These are phyloP conservation scores for Brachionus asplanchnoidis DNA, from an alignment of 1,140 invertebrate species.

Conservation along the genomic window DNA sequence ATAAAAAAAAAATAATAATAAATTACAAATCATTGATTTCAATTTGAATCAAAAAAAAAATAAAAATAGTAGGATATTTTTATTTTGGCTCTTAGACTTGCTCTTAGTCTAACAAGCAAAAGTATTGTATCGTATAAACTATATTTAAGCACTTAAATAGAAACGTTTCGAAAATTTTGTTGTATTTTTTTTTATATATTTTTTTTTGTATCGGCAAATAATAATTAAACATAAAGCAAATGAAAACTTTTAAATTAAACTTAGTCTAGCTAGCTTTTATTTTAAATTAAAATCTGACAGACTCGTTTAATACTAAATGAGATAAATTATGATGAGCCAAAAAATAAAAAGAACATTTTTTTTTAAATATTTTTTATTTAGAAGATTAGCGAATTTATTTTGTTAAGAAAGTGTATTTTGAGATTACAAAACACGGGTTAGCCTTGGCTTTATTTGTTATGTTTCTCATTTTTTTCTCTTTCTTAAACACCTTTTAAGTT, in stretches of 20 bases:
- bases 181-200: not conserved
- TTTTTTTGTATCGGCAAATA: not conserved
- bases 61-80: not conserved
- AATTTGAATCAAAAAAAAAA: not conserved
- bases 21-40: constrained; percentile 2
- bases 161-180: constrained; percentile 6
- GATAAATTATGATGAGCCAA: not conserved
- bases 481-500: not conserved
- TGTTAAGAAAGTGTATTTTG: not conserved
- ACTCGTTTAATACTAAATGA: not conserved
- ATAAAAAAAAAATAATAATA: not conserved
- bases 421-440: not conserved
- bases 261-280: not conserved
- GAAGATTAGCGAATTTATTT: not conserved
- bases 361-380: not conserved
- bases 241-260: constrained; percentile 15
- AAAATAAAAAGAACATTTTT: not conserved
- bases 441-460: not conserved
- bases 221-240: constrained; percentile 12
- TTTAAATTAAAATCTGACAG: not conserved
- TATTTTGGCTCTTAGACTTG: not conserved
- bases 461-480: not conserved
- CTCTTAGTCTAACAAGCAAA: not conserved
- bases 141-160: not conserved
- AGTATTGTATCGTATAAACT: not conserved